Evolutionary conservation across 2,888 invertebrate genomes (phyloP).

Genomic region (Diadegma fenestrale): DNA sequence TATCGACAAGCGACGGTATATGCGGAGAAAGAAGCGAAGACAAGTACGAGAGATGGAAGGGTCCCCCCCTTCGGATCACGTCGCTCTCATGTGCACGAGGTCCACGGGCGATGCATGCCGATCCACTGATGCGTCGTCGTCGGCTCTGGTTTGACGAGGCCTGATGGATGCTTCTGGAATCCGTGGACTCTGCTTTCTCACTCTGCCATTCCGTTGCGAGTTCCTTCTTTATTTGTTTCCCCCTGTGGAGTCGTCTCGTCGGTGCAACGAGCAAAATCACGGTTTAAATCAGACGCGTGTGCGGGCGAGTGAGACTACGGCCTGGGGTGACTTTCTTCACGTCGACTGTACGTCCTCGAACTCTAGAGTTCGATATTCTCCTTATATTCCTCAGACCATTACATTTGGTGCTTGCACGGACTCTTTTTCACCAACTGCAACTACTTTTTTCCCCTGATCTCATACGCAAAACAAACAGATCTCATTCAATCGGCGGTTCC

Average conservation of each 20-base stretch:
- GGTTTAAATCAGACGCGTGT: slow-evolving; percentile 82
- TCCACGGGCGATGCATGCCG: slow-evolving; percentile 81
- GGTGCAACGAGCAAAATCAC: slow-evolving; percentile 83
- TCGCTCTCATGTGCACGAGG: slow-evolving; percentile 66
- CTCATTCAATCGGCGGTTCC: not conserved
- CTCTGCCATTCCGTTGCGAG: slow-evolving; percentile 52
- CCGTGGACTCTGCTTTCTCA: slow-evolving; percentile 77
- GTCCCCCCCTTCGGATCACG: slow-evolving; percentile 57
- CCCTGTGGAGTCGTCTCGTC: slow-evolving; percentile 69
- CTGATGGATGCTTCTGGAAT: slow-evolving; percentile 84
- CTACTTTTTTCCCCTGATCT: not conserved
- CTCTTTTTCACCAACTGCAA: slow-evolving; percentile 3
- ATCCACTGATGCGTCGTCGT: slow-evolving; percentile 82
- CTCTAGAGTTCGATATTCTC: slow-evolving; percentile 63
- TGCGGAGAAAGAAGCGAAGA: slow-evolving; percentile 66
- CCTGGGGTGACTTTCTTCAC: slow-evolving; percentile 61
- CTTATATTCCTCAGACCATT: slow-evolving; percentile 33
- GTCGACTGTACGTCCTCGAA: slow-evolving; percentile 42
- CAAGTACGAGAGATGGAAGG: slow-evolving; percentile 53
- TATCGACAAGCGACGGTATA: slow-evolving; percentile 51
- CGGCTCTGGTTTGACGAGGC: slow-evolving; percentile 84
- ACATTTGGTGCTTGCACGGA: slow-evolving; percentile 23
- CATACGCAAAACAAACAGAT: slow-evolving; percentile 15
- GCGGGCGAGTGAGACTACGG: slow-evolving; percentile 64
- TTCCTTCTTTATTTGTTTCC: slow-evolving; percentile 56